A percentile compares a stretch with the other conserved stretches of the same genome.
Evolutionary conservation across 2,113 vertebrate genomes (phyloP).

Genomic region (Heptranchias perlo): DNA sequence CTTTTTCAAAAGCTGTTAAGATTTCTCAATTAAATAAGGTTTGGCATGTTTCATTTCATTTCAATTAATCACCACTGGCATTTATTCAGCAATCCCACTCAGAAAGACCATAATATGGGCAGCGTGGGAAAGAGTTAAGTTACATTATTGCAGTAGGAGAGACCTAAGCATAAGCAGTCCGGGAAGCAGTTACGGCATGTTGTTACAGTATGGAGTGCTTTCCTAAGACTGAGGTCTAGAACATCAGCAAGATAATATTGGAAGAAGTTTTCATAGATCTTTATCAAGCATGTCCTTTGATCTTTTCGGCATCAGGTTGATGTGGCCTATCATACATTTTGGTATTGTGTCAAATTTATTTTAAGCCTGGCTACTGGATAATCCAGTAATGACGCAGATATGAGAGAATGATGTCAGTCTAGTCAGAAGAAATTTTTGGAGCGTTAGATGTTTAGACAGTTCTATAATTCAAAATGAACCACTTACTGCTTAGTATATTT

Average conservation of each 20-base stretch:
- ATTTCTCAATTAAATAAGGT: background rate
- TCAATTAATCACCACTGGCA: slow-evolving; percentile 10
- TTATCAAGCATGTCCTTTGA: background rate
- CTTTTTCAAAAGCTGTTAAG: background rate
- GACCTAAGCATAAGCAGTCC: background rate
- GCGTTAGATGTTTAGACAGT: background rate
- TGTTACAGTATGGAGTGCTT: background rate
- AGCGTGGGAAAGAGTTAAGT: background rate
- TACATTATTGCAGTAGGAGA: background rate
- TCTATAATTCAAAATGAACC: background rate
- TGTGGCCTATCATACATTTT: background rate
- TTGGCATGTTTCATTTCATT: background rate
- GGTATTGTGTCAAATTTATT: slow-evolving; percentile 3
- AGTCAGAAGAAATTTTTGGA: background rate
- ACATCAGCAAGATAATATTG: no score
- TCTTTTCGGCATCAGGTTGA: background rate
- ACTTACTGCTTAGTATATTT: background rate
- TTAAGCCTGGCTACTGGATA: background rate
- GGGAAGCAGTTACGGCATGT: background rate
- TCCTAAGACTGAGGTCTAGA: background rate
- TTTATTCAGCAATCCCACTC: background rate
- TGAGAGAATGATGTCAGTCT: background rate
- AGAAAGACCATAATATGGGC: background rate
- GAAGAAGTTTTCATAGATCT: background rate
- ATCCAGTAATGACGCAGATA: background rate